Conservation (phyloP, 2,113 vertebrate genomes). For the Channa argus region DNA sequence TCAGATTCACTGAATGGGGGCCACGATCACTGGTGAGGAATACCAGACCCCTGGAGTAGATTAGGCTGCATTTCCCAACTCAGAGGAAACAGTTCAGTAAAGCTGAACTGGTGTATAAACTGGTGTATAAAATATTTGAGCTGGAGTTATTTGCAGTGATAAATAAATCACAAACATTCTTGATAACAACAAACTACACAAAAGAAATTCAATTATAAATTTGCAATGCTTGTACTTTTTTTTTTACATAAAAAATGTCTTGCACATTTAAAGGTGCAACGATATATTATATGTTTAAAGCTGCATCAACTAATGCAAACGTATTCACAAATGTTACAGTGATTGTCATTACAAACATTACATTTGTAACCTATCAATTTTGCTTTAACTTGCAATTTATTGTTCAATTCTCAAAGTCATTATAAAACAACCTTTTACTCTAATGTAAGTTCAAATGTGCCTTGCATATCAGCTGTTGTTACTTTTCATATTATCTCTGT, state of each 20-base stretch:
- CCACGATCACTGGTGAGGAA: slow-evolving; percentile 45
- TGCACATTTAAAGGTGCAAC: too few species aligned
- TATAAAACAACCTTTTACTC: background rate
- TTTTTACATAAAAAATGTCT: too few species aligned
- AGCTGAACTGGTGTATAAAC: background rate
- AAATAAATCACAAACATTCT: background rate
- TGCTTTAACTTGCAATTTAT: too few species aligned
- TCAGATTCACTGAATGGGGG: slow-evolving; percentile 67
- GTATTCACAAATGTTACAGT: background rate
- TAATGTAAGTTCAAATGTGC: too few species aligned
- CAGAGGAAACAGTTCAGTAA: slow-evolving; percentile 27
- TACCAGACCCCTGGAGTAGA: slow-evolving; percentile 56
- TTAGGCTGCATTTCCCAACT: slow-evolving; percentile 52
- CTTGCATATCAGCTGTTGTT: too few species aligned
- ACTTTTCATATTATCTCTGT: too few species aligned
- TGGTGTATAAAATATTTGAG: slow-evolving; percentile 14
- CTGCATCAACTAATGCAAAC: background rate
- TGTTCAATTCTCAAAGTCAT: background rate
- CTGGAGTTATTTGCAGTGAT: slow-evolving; percentile 41
- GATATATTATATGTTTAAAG: background rate
- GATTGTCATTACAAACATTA: too few species aligned
- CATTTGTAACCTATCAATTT: too few species aligned
- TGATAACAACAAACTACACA: background rate
- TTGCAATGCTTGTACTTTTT: too few species aligned
- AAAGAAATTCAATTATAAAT: background rate